These are phyloP conservation scores for Eilema griseolum DNA, from an alignment of 2,888 invertebrate species.

Conservation along the genomic window DNA sequence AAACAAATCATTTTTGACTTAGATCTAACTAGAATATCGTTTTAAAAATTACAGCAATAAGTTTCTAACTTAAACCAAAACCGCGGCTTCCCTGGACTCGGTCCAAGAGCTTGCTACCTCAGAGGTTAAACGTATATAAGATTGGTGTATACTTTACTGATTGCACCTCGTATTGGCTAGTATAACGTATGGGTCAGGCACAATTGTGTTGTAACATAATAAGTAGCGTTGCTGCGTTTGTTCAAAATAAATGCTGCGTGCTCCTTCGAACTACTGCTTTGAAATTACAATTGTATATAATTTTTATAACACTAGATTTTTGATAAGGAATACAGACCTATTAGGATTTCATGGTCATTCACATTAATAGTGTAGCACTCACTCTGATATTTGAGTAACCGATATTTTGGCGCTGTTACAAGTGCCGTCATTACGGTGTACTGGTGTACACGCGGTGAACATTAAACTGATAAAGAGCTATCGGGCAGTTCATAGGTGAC, in stretches of 20 bases:
- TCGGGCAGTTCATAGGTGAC: too few species aligned
- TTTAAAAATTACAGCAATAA: constrained; percentile 6
- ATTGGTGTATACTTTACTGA: constrained; percentile 79
- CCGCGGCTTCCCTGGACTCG: constrained; percentile 67
- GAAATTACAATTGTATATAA: too few species aligned
- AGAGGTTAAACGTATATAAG: constrained; percentile 76
- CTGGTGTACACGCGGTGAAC: too few species aligned
- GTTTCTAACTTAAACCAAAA: constrained; percentile 48
- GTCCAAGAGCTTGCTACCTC: constrained; percentile 76
- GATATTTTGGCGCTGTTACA: too few species aligned
- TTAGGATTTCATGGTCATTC: too few species aligned
- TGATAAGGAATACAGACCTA: too few species aligned
- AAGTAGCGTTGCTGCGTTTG: neutral
- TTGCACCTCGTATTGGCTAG: constrained; percentile 64
- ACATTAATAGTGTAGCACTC: too few species aligned
- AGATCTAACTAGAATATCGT: neutral
- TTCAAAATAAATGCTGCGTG: neutral
- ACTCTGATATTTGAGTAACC: too few species aligned
- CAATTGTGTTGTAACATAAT: constrained; percentile 16
- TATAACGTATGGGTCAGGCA: constrained; percentile 20
- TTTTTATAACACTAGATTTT: too few species aligned
- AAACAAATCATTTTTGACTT: too few species aligned
- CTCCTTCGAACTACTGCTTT: neutral
- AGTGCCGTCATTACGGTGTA: too few species aligned
- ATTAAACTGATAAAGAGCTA: too few species aligned